phyloP scores from a whole-genome alignment of 2,888 invertebrate species.

The Xestoiulus laeticollis region DNA sequence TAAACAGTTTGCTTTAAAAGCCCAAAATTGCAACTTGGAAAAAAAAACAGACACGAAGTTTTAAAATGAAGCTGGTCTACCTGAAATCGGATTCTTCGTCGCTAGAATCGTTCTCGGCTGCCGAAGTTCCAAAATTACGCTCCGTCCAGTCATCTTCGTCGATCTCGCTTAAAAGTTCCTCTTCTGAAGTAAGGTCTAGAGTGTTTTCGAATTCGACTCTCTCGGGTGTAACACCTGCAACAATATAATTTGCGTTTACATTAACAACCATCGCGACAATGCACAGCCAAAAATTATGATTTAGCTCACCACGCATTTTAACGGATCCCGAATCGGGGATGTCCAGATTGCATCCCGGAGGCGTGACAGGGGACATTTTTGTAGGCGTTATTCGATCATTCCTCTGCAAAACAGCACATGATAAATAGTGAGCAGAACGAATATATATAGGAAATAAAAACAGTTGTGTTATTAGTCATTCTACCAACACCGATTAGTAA shows the following conservation, averaged over 20 bases:
- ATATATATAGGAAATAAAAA: too few species aligned
- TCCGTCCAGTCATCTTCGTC: constrained; percentile 97
- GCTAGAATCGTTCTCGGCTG: constrained; percentile 74
- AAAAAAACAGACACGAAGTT: too few species aligned
- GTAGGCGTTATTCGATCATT: not conserved
- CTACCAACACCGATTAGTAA: not conserved
- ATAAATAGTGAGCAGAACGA: not conserved
- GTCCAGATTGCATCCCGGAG: not conserved
- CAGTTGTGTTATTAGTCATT: too few species aligned
- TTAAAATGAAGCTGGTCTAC: constrained; percentile 55
- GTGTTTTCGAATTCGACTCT: constrained; percentile 82
- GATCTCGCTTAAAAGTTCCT: constrained; percentile 76
- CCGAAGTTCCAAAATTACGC: constrained; percentile 83
- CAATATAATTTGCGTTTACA: not conserved
- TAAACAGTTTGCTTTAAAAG: too few species aligned
- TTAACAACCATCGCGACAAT: not conserved
- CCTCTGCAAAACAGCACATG: constrained; percentile 14
- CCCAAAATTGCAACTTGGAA: too few species aligned
- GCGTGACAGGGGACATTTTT: not conserved
- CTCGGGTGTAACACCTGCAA: constrained; percentile 72
- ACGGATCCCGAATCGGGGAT: not conserved
- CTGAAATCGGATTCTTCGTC: constrained; percentile 67
- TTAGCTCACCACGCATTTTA: constrained; percentile 12
- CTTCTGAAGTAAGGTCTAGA: constrained; percentile 62
- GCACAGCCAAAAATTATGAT: not conserved